Evolutionary conservation across 2,797 vertebrate species (phyloP).

Genomic region (Florisuga fusca): DNA sequence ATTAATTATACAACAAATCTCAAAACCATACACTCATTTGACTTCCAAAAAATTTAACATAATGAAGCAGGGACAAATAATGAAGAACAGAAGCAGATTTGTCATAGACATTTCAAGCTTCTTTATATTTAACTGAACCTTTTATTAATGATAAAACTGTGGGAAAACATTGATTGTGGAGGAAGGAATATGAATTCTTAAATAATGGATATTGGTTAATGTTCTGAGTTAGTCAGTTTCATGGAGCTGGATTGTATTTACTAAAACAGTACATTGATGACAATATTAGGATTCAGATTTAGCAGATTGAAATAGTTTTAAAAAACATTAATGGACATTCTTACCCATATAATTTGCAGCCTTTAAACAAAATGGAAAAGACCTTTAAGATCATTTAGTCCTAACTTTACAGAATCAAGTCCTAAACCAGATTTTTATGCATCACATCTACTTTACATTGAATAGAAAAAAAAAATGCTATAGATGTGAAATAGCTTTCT

Average conservation of each 20-base stretch:
- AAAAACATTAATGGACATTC: neutral
- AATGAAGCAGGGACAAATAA: neutral
- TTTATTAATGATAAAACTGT: neutral
- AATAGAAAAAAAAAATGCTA: neutral
- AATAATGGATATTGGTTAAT: neutral
- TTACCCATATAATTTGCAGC: neutral
- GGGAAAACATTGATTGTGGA: neutral
- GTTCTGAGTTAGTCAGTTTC: neutral
- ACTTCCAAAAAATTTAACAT: neutral
- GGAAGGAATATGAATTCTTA: neutral
- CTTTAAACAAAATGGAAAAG: neutral
- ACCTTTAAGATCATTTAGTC: too few relatives aligned
- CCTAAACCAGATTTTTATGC: too few relatives aligned
- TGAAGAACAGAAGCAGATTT: neutral
- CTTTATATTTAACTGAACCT: neutral
- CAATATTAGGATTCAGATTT: neutral
- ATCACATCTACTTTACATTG: neutral
- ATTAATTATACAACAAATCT: neutral
- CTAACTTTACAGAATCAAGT: too few relatives aligned
- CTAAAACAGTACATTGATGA: neutral
- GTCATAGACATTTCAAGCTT: neutral
- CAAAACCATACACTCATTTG: neutral
- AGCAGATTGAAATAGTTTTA: neutral
- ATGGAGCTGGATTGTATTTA: neutral
- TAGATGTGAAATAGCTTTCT: neutral